Conservation (phyloP, 2,797 vertebrate species). For the Mormyrops boulengeri region DNA sequence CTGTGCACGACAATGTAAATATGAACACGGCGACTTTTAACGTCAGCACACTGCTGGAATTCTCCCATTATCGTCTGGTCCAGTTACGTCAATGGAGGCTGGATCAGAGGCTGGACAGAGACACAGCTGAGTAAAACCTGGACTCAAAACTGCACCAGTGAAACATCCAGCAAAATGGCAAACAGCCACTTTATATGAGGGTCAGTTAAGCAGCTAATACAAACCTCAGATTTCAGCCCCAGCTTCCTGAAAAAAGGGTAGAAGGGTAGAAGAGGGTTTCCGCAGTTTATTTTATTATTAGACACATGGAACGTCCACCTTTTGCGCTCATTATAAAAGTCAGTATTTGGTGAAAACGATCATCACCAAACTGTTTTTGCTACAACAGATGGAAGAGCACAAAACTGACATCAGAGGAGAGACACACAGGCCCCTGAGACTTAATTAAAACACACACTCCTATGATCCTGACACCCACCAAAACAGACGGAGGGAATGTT, state of each 20-base stretch:
- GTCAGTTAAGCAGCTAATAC: neutral
- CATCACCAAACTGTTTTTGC: constrained; percentile 50
- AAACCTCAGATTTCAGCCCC: neutral
- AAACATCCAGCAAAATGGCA: neutral
- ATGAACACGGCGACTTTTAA: neutral
- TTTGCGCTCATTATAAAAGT: neutral
- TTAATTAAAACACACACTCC: constrained; percentile 1
- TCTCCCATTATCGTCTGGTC: neutral
- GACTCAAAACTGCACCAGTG: neutral
- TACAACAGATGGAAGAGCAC: constrained; percentile 9
- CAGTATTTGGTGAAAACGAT: neutral
- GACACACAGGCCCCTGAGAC: constrained; percentile 49
- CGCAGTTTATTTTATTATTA: neutral
- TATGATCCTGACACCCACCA: neutral
- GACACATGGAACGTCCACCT: neutral
- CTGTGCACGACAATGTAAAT: neutral
- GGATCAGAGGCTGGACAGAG: neutral
- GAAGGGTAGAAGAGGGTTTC: neutral
- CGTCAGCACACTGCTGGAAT: neutral
- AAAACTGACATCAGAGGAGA: neutral
- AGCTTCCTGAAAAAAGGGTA: neutral
- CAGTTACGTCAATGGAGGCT: neutral
- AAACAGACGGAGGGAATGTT: neutral
- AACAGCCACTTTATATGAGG: neutral
- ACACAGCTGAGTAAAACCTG: neutral